These are phyloP conservation scores for Drosophila jambulina DNA, from an alignment of 1,140 invertebrate genomes.

Conservation along the genomic window DNA sequence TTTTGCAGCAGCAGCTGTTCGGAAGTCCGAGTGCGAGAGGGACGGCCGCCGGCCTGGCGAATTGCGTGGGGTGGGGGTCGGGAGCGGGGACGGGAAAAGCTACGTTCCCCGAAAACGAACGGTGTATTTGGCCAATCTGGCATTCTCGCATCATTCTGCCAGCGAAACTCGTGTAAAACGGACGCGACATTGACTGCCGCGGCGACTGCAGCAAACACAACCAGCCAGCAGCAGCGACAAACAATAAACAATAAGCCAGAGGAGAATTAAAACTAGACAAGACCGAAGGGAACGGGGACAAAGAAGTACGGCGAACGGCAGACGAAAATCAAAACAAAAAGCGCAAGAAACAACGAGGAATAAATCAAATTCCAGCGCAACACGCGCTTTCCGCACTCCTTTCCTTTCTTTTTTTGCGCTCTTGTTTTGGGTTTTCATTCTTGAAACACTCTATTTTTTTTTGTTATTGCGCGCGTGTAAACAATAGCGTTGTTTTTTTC, in stretches of 20 bases:
- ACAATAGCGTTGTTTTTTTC: conserved; percentile 32
- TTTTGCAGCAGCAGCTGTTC: conserved; percentile 19
- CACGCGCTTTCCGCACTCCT: conserved; percentile 40
- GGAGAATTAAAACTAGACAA: background rate
- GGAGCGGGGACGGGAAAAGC: conserved; percentile 8
- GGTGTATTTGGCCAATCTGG: conserved; percentile 17
- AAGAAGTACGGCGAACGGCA: background rate
- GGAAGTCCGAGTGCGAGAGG: conserved; percentile 15
- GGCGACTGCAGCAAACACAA: conserved; percentile 10
- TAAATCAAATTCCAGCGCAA: conserved; percentile 17
- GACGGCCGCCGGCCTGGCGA: conserved; percentile 4
- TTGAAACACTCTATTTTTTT: conserved; percentile 22
- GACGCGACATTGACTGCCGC: conserved; percentile 9
- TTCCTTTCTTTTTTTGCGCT: conserved; percentile 17
- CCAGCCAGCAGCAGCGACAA: conserved; percentile 13
- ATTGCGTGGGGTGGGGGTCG: background rate
- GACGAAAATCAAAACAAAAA: conserved; percentile 26
- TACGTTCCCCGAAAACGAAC: conserved; percentile 17
- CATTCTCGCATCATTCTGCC: conserved; percentile 13
- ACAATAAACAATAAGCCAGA: conserved; percentile 14
- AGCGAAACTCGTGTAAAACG: conserved; percentile 6
- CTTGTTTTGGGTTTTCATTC: conserved; percentile 10
- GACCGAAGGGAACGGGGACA: background rate
- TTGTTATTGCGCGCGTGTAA: conserved; percentile 38
- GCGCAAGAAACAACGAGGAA: conserved; percentile 10